These are phyloP conservation scores for Macroglossus sobrinus DNA, from an alignment of 2,113 vertebrate genomes.

Conservation along the genomic window DNA sequence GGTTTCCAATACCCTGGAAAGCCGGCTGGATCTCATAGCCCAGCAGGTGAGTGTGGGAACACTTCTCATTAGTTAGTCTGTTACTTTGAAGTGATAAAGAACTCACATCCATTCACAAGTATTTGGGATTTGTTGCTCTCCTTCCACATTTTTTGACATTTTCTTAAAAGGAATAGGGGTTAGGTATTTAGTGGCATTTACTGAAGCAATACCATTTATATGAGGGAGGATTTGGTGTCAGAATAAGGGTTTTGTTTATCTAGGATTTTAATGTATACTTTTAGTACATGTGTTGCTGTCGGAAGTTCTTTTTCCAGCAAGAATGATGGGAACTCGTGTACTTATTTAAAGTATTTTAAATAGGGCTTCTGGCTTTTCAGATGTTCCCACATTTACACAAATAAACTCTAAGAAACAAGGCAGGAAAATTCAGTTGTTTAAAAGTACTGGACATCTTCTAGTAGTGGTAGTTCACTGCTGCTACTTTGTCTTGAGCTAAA, in stretches of 20 bases:
- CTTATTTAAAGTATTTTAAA: background rate
- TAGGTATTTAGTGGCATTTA: background rate
- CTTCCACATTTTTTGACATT: background rate
- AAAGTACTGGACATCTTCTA: background rate
- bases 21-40: conserved; percentile 96
- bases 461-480: accelerated
- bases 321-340: background rate
- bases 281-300: background rate
- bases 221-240: background rate
- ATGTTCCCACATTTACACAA: background rate
- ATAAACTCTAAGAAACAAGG: background rate
- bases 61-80: background rate
- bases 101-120: background rate
- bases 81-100: background rate
- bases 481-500: background rate
- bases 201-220: background rate
- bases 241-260: background rate
- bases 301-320: background rate
- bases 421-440: background rate
- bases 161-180: background rate
- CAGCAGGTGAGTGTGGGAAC: conserved; percentile 89
- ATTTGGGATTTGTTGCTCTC: background rate
- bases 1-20: conserved; percentile 97
- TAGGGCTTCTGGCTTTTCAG: background rate
- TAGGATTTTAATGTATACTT: background rate